These are phyloP conservation scores for Myoxocephalus aenaeus DNA, from an alignment of 2,797 vertebrate genomes.

Conservation along the genomic window DNA sequence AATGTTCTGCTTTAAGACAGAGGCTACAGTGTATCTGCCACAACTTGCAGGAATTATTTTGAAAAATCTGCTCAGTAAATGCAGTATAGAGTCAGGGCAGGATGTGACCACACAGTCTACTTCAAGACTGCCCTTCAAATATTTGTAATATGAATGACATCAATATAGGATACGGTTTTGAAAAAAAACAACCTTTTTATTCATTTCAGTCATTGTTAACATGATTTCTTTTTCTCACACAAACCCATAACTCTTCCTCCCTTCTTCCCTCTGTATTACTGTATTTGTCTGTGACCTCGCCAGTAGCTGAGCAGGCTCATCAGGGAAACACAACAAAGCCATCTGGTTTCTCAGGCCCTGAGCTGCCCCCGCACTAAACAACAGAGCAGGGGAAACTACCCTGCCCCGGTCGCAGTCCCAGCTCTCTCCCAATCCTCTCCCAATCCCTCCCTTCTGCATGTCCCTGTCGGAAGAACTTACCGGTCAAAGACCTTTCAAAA, in stretches of 20 bases:
- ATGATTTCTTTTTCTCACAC: constrained; percentile 58
- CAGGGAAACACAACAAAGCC: constrained; percentile 86
- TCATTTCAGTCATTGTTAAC: neutral
- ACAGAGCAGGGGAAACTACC: constrained; percentile 79
- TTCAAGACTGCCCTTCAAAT: neutral
- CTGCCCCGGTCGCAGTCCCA: constrained; percentile 58
- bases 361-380: constrained; percentile 73
- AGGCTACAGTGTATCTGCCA: neutral
- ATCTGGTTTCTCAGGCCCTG: constrained; percentile 91
- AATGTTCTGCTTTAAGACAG: neutral
- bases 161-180: neutral
- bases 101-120: neutral
- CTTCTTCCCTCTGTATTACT: constrained; percentile 39
- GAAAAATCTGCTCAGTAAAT: neutral
- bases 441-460: constrained; percentile 36
- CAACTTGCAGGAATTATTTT: neutral
- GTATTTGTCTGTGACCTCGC: constrained; percentile 78
- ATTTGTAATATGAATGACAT: neutral
- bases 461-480: constrained; percentile 38
- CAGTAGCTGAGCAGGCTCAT: constrained; percentile 75
- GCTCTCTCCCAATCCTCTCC: constrained; percentile 18
- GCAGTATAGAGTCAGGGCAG: neutral
- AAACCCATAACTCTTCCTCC: constrained; percentile 60
- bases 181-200: neutral
- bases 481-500: constrained; percentile 28